Conservation (phyloP, 2,888 invertebrate genomes). For the Agelastica alni region DNA sequence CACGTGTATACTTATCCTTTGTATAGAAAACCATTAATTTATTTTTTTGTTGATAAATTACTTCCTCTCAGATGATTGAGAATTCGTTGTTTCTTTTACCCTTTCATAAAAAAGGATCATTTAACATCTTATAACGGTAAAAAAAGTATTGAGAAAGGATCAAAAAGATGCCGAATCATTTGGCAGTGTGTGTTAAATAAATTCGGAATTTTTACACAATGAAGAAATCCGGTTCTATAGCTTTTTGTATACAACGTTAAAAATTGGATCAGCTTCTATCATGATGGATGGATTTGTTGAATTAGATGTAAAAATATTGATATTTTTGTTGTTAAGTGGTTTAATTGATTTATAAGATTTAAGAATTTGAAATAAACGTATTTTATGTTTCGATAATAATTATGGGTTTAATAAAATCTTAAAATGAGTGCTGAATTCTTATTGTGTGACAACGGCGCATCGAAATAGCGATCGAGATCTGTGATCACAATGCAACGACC, state of each 20-base stretch:
- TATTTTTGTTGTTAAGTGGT: neutral
- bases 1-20: conserved; percentile 1
- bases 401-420: too few relatives aligned
- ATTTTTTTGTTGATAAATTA: conserved; percentile 4
- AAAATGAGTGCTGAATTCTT: too few relatives aligned
- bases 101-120: conserved; percentile 2
- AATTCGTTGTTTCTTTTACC: neutral
- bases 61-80: conserved; percentile 3
- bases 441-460: neutral
- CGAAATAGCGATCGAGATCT: conserved; percentile 9
- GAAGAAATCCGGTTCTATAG: too few relatives aligned
- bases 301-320: too few relatives aligned
- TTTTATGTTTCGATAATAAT: too few relatives aligned
- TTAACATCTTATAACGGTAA: conserved; percentile 6
- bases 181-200: too few relatives aligned
- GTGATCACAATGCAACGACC: conserved; percentile 42
- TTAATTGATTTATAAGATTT: too few relatives aligned
- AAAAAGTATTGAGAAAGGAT: neutral
- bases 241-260: too few relatives aligned
- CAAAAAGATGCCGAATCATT: neutral
- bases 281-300: too few relatives aligned
- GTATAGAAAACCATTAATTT: conserved; percentile 5
- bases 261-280: too few relatives aligned
- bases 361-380: too few relatives aligned
- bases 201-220: too few relatives aligned